Base-by-base conservation (phyloP, 2,113 vertebrate genomes). In the Formicarius rufipectus region DNA sequence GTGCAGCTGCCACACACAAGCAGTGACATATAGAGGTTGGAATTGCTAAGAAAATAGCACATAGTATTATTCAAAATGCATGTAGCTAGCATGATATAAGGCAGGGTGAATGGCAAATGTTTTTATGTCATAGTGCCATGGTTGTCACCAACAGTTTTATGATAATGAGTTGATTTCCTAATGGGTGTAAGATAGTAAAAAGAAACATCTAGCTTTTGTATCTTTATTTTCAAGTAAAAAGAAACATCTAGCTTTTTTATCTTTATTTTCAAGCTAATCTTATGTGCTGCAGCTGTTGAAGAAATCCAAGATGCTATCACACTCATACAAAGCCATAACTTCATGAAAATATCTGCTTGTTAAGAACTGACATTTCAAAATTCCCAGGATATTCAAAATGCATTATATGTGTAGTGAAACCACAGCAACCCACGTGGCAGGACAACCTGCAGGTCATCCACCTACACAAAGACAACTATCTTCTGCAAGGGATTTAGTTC, bases 101-200 rank as follows among this genome's bases (percentile, higher is more conserved):
- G 1, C 24, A 53, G 3, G 3, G 33, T 15, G 21, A 87, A 49
- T 1, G 76, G 25, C 6, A 45, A 37, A 5, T 18, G 10, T 8
- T 76, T 88, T 59, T 53, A 8, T 14, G 78, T 33, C 0, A 0
- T 8, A 60, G 27, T 8, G 11, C 42, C 18, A 7, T 3, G 9
- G 78, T 6, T 5, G 3, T 55, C 67, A 69, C 33, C 37, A 90
- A 55, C 9, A 77, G 15, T 55, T 66, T 66, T 8, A 27, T 55
- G 28, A 39, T 12, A 59, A 52, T 12, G 24, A 85, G 10, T 49
- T 1, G 1, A 64, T 53, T 83, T 86, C 25, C 21, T 52, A 56
- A 47, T 0, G 2, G 53, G 8, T 42, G 5, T 85, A 85, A n/a
- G 20, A 72, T 1, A 90, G 21, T 15, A 53, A 39, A 90, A 95